Evolutionary conservation across 2,797 vertebrate species (phyloP).

Genomic region (Avahi laniger): DNA sequence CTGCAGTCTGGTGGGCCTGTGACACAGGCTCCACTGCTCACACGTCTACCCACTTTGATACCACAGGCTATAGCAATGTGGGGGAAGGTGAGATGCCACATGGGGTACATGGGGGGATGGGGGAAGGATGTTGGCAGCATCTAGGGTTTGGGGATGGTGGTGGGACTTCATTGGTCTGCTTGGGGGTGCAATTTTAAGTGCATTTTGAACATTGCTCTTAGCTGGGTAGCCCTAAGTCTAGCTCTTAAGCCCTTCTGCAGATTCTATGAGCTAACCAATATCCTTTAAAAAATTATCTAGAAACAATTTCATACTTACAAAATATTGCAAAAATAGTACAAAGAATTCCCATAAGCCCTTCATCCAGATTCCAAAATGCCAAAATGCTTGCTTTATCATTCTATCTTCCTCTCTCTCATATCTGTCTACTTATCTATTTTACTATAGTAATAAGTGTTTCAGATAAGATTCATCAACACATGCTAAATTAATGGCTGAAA

Average conservation of each 20-base stretch:
- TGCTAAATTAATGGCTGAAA: slow-evolving; percentile 12
- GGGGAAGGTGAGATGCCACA: too few relatives aligned
- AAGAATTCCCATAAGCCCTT: not conserved
- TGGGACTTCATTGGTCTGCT: not conserved
- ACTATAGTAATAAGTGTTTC: not conserved
- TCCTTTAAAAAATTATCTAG: not conserved
- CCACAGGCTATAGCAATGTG: not conserved
- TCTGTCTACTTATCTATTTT: not conserved
- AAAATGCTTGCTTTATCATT: not conserved
- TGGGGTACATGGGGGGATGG: accelerated
- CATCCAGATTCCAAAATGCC: not conserved
- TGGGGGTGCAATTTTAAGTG: not conserved
- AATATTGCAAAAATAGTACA: slow-evolving; percentile 9
- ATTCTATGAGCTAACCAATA: not conserved
- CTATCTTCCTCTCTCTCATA: not conserved
- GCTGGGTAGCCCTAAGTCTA: not conserved
- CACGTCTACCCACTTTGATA: not conserved
- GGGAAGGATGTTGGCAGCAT: not conserved
- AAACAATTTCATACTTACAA: slow-evolving; percentile 9
- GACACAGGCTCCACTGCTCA: not conserved
- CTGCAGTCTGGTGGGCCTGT: not conserved
- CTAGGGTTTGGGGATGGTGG: not conserved
- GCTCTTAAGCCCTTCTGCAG: not conserved
- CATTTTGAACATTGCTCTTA: not conserved
- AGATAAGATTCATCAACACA: not conserved